These are phyloP conservation scores for Gobiocypris rarus DNA, from an alignment of 2,113 vertebrate genomes.

Conservation along the genomic window DNA sequence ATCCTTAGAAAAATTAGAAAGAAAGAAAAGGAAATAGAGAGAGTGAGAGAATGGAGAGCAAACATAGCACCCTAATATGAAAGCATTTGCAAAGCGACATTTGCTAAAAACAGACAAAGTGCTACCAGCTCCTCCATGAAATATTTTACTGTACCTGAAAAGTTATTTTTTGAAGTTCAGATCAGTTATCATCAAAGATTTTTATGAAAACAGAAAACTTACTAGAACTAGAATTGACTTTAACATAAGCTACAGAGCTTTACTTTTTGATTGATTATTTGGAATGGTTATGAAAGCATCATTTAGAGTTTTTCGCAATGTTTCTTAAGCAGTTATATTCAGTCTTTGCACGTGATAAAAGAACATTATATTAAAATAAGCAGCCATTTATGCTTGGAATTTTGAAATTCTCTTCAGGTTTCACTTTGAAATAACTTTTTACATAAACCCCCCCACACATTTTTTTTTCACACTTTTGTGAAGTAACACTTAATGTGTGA, in stretches of 20 bases:
- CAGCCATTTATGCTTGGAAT: neutral
- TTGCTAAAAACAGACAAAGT: neutral
- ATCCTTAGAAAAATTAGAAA: conserved; percentile 43
- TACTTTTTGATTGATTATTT: neutral
- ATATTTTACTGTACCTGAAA: conserved; percentile 28
- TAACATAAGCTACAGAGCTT: neutral
- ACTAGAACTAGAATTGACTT: neutral
- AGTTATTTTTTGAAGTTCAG: neutral
- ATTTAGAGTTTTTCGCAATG: neutral
- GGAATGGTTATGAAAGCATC: neutral
- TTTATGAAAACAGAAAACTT: neutral
- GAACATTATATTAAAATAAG: conserved; percentile 17
- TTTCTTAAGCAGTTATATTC: neutral
- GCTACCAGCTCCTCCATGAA: neutral
- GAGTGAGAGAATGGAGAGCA: neutral
- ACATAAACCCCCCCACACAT: too few species aligned
- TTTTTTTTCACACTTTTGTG: conserved; percentile 34
- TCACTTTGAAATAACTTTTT: conserved; percentile 5
- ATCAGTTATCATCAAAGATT: neutral
- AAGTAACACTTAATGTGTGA: conserved; percentile 45
- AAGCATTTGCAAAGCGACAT: neutral
- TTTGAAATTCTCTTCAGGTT: conserved; percentile 28
- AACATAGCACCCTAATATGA: neutral
- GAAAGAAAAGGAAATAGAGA: conserved; percentile 43
- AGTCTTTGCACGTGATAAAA: neutral